Evolutionary conservation across 2,797 vertebrate species (phyloP).

Genomic region (Threskiornis aethiopicus): DNA sequence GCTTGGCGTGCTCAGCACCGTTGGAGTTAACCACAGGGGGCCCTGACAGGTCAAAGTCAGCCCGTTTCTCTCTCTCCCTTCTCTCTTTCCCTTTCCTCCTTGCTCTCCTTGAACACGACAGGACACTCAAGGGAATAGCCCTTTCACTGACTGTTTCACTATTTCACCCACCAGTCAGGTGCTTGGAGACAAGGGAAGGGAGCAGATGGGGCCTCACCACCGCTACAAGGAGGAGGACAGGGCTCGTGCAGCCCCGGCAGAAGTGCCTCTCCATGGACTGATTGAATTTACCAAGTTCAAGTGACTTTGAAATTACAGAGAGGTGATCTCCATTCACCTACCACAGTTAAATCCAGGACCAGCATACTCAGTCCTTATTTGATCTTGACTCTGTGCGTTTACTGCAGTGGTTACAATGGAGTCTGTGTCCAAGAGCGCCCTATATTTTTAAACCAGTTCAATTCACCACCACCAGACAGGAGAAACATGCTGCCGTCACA

Average conservation of each 20-base stretch:
- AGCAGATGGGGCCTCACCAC: not conserved
- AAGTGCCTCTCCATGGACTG: not conserved
- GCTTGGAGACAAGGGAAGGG: not conserved
- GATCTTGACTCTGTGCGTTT: not conserved
- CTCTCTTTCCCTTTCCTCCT: not conserved
- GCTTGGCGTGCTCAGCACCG: accelerated
- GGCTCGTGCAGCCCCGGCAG: accelerated
- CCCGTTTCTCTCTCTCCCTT: not conserved
- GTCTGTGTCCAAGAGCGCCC: not conserved
- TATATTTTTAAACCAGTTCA: not conserved
- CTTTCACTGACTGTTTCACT: not conserved
- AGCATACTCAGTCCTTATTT: not conserved
- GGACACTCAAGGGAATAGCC: not conserved
- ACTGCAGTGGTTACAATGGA: not conserved
- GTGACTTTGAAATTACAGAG: not conserved
- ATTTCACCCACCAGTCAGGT: not conserved
- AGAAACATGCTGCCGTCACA: not conserved
- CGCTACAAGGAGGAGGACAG: not conserved
- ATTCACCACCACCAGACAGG: not conserved
- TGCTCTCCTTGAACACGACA: not conserved
- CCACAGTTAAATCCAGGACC: not conserved
- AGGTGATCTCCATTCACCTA: not conserved
- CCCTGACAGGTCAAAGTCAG: not conserved
- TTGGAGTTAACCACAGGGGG: not conserved
- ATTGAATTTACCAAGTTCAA: not conserved